Percentiles rank a stretch among this genome's conserved stretches.
Evolutionary conservation across 2,113 vertebrate species (phyloP).

Genomic region (Panthera uncia): DNA sequence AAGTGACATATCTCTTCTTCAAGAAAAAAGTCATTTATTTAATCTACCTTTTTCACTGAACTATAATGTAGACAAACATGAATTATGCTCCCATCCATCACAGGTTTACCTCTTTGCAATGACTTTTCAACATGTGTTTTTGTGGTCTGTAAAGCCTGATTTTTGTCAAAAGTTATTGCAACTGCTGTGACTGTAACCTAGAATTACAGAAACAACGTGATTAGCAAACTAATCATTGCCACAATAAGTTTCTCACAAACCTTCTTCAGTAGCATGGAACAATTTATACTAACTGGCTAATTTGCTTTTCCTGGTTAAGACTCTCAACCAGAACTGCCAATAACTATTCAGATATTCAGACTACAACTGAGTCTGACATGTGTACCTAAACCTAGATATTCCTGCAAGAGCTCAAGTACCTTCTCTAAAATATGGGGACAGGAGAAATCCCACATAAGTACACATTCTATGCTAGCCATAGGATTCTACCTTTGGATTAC

Average conservation of each 20-base stretch:
- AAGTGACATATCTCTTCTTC: background rate
- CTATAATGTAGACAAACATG: background rate
- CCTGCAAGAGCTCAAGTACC: background rate
- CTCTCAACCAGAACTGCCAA: background rate
- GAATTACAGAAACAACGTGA: slow-evolving; percentile 53
- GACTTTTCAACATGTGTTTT: slow-evolving; percentile 87
- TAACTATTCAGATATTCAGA: background rate
- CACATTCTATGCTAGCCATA: background rate
- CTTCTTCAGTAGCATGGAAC: background rate
- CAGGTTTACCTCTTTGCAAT: slow-evolving; percentile 89
- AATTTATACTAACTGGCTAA: background rate
- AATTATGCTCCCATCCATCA: background rate
- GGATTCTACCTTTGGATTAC: background rate
- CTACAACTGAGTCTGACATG: background rate
- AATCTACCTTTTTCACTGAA: background rate
- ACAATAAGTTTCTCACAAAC: background rate
- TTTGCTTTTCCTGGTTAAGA: background rate
- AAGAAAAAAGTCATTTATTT: background rate
- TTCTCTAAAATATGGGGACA: background rate
- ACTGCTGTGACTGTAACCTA: slow-evolving; percentile 98
- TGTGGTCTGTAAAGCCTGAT: slow-evolving; percentile 89
- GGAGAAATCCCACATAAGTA: background rate
- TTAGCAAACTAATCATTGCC: background rate
- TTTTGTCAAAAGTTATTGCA: slow-evolving; percentile 97
- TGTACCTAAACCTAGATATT: background rate